These are phyloP conservation scores for Alviniconcha strummeri DNA, from an alignment of 2,888 invertebrate genomes.

Conservation along the genomic window DNA sequence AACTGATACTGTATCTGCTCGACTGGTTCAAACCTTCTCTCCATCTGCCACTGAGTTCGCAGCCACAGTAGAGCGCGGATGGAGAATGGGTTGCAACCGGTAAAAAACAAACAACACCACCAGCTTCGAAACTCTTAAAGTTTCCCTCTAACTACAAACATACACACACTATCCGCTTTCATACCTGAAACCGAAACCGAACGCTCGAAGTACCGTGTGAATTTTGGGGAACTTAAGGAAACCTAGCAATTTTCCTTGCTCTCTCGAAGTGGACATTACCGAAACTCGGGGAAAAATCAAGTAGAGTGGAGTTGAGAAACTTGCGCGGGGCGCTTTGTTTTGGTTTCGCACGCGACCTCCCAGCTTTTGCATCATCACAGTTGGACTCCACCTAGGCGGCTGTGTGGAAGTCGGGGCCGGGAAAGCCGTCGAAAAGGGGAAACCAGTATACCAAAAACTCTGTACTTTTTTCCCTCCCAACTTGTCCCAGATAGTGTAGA, in stretches of 20 bases:
- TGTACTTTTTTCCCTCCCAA: neutral
- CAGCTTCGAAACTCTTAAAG: too few species aligned
- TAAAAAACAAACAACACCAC: too few species aligned
- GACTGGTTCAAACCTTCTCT: too few species aligned
- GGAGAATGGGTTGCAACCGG: too few species aligned
- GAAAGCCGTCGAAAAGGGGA: neutral
- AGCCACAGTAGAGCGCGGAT: too few species aligned
- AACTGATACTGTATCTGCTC: too few species aligned
- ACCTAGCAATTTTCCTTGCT: neutral
- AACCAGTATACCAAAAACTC: too few species aligned
- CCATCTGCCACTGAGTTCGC: too few species aligned
- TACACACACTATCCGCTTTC: too few species aligned
- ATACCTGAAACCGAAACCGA: too few species aligned
- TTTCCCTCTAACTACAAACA: too few species aligned
- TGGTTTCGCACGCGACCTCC: neutral
- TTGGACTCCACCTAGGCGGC: neutral
- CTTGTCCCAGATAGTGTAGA: neutral
- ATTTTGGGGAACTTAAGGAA: neutral
- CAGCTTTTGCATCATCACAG: slow-evolving; percentile 2
- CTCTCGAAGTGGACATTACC: neutral
- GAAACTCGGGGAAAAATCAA: neutral
- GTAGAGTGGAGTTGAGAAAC: neutral
- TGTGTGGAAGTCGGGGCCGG: neutral
- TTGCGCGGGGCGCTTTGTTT: neutral
- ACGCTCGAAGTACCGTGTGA: too few species aligned